phyloP scores from a whole-genome alignment of 2,113 vertebrate species.

The Microtus oregoni region DNA sequence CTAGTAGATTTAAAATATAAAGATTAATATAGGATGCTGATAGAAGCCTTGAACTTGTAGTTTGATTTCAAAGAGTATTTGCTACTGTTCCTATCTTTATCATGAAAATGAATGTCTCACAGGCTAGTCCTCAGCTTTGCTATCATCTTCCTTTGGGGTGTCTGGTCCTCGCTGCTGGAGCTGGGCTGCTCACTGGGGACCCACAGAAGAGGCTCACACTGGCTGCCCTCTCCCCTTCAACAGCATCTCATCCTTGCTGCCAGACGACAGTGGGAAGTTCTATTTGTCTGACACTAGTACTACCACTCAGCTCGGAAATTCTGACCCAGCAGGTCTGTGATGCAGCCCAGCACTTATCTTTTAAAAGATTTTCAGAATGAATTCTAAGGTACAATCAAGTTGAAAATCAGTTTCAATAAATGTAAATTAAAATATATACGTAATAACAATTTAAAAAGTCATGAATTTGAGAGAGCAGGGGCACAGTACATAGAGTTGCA shows the following conservation, averaged over 20 bases:
- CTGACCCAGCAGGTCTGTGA: background rate
- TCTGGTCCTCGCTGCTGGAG: background rate
- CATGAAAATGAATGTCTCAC: background rate
- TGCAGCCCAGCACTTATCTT: background rate
- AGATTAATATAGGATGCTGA: background rate
- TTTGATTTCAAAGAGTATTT: background rate
- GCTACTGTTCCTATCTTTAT: background rate
- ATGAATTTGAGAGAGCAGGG: background rate
- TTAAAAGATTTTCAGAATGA: background rate
- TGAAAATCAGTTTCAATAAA: background rate
- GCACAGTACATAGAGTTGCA: background rate
- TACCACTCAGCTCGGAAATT: background rate
- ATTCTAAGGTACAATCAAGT: background rate
- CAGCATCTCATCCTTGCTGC: background rate
- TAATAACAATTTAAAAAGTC: background rate
- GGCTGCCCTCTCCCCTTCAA: background rate
- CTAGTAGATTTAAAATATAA: background rate
- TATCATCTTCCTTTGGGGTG: background rate
- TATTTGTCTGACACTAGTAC: background rate
- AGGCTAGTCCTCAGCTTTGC: background rate
- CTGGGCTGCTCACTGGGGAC: background rate
- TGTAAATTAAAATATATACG: background rate
- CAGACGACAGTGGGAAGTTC: background rate
- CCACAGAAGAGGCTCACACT: background rate
- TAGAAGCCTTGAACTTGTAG: background rate